Evolutionary conservation across 2,888 invertebrate species (phyloP), one percentile per base, ranked within the genome.

Genomic region (Hirtodrosophila cameraria): DNA sequence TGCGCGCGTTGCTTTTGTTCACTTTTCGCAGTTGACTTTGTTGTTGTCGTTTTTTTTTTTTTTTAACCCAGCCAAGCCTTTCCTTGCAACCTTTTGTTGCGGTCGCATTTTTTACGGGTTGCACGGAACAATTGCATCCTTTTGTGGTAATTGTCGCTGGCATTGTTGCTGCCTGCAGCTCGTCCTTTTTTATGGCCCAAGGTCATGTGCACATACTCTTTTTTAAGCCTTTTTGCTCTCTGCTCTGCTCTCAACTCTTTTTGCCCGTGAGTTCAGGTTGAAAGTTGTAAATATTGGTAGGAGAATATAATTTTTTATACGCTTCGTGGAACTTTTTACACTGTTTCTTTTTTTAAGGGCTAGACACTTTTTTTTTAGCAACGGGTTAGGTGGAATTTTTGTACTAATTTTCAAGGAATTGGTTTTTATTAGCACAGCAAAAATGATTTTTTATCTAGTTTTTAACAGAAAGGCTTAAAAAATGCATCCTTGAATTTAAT

Each of bases 171-270:
- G 49, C 36, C 59, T 27, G 46, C 53, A 45, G 13, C 39, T 55
- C 41, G 18, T 36, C 38, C 52, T 53, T 62, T 54, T 59, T 59
- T 59, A 41, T 33, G 35, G 36, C 42, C 42, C 1, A 41, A 46
- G 23, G 30, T 50, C 64, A 53, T 30, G 35, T 27, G 28, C 8
- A 5, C 16, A 25, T 25, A 42, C 70, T 82, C 42, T 72, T 82
- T 82, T 86, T 81, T 75, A 83, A 83, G 82, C 82, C 86, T 83
- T 82, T 86, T 38, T 74, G 81, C 86, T 64, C 80, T 82, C 39
- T 74, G 81, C 86, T 64, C 80, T 82, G 84, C 76, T 53, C 69
- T 82, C 66, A 80, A 83, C 80, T 81, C 80, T 75, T 83, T 84
- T 60, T 27, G 69, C 38, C 66, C n/a, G n/a, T 42, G 64, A 59